phyloP scores from a whole-genome alignment of 2,113 vertebrate species.

The Scatophagus argus region DNA sequence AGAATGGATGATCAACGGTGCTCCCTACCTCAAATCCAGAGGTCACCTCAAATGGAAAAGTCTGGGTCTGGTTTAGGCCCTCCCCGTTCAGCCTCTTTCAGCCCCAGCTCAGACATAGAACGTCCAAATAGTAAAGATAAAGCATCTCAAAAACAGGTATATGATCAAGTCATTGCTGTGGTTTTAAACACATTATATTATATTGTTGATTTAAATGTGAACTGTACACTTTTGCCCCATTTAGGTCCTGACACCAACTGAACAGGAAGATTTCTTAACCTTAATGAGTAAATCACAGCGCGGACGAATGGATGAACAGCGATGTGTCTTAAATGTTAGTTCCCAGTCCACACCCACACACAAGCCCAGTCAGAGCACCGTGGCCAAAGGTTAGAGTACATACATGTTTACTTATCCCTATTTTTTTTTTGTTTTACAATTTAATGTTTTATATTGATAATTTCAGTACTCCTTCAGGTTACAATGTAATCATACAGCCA shows the following conservation, averaged over 20 bases:
- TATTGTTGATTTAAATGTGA: background rate
- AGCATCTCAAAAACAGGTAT: conserved; percentile 49
- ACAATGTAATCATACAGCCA: background rate
- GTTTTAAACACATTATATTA: background rate
- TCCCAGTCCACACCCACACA: conserved; percentile 49
- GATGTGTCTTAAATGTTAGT: conserved; percentile 81
- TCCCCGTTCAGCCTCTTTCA: conserved; percentile 70
- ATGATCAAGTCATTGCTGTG: background rate
- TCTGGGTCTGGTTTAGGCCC: background rate
- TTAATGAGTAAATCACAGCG: conserved; percentile 84
- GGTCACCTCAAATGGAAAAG: background rate
- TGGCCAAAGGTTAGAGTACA: conserved; percentile 60
- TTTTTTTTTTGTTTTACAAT: background rate
- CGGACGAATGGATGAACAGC: conserved; percentile 87
- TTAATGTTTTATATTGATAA: conserved; percentile 7
- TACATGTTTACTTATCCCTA: background rate
- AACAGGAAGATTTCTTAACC: conserved; percentile 85
- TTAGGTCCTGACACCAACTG: conserved; percentile 49
- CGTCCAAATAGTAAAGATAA: conserved; percentile 48
- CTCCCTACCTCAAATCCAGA: conserved; percentile 43
- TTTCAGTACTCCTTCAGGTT: background rate
- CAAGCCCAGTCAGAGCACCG: conserved; percentile 38
- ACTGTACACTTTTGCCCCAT: background rate
- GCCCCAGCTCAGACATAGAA: conserved; percentile 57
- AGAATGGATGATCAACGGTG: conserved; percentile 81